Evolutionary conservation across 2,888 invertebrate genomes (phyloP).

Genomic region (Cyclophora punctaria): DNA sequence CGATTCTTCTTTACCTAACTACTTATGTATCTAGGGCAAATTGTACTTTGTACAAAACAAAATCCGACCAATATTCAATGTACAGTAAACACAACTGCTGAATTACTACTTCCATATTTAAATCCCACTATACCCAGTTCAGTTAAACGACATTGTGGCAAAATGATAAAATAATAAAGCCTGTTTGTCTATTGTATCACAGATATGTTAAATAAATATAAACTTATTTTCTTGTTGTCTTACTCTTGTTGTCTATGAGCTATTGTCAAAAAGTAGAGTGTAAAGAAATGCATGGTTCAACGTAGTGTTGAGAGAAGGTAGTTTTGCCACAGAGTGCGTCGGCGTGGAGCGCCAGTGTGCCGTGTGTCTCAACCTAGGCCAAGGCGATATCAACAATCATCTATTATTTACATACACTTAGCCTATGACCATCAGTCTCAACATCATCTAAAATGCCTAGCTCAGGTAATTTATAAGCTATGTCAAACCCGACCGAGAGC

Average conservation of each 20-base stretch:
- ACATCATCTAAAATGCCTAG: slow-evolving; percentile 64
- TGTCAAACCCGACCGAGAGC: slow-evolving; percentile 57
- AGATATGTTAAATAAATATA: slow-evolving; percentile 57
- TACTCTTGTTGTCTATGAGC: slow-evolving; percentile 37
- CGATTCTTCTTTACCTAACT: slow-evolving; percentile 66
- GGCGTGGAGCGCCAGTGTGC: slow-evolving; percentile 36
- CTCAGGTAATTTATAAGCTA: slow-evolving; percentile 60
- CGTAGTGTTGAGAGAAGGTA: slow-evolving; percentile 33
- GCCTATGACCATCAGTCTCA: slow-evolving; percentile 73
- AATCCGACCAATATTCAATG: slow-evolving; percentile 55
- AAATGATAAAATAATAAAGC: slow-evolving; percentile 47
- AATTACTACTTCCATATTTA: slow-evolving; percentile 39
- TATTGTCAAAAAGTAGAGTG: slow-evolving; percentile 40
- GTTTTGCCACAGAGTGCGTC: slow-evolving; percentile 58
- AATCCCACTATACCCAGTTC: slow-evolving; percentile 36
- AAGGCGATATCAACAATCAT: slow-evolving; percentile 69
- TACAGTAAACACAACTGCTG: slow-evolving; percentile 53
- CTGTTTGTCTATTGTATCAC: slow-evolving; percentile 67
- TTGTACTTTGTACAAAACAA: slow-evolving; percentile 75
- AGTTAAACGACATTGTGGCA: slow-evolving; percentile 56
- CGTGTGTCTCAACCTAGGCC: slow-evolving; percentile 69
- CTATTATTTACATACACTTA: slow-evolving; percentile 73
- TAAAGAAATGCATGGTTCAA: slow-evolving; percentile 26
- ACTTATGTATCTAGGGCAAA: slow-evolving; percentile 73
- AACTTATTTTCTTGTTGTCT: slow-evolving; percentile 44